Base-by-base conservation (phyloP, 2,797 vertebrate genomes). In the Eupleurogrammus muticus region DNA sequence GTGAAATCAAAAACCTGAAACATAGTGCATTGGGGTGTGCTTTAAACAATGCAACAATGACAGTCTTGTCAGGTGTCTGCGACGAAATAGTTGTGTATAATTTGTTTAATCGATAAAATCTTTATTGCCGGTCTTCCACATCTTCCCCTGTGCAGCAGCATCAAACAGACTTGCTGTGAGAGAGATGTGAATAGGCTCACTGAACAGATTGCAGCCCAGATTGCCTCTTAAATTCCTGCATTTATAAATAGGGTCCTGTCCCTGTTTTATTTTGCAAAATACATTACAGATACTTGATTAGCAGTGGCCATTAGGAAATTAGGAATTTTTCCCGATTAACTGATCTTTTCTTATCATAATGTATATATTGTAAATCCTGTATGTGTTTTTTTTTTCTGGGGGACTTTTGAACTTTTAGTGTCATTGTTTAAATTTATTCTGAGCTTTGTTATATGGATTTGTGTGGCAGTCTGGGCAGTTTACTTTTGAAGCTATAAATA, bases 181-280 rank as follows among this genome's bases (percentile, higher is more conserved):
- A 81, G 77, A 76, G 55, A 77, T 81, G 76, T 87, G 82, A 87
- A 90, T 87, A 90, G 89, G 89, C 84, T 90, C 80, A 66, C 70
- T 63, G 75, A 94, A 89, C 90, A 94, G 91, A 91, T 89, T 93
- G 89, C 87, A 42, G 77, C 71, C 86, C 92, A 93, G 90, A 92
- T 92, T 94, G 92, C 80, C 52, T 87, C 63, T 82, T 86, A 87
- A 89, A 92, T 88, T 84, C 71, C 74, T 76, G 71, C 73, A 87
- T 90, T 90, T 93, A 92, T 90, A 88, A 93, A 93, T 91, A 90
- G 83, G 54, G 42, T 50, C 64, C 53, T 72, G 52, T 83, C 81
- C 59, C 63, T 69, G 61, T 70, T 86, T 88, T 72, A 54, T 74
- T 89, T 89, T 70, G 42, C 82, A 48, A 81, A 66, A 82, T 86